These are phyloP conservation scores for Urophycis tenuis DNA, from an alignment of 2,797 vertebrate species.

Conservation along the genomic window DNA sequence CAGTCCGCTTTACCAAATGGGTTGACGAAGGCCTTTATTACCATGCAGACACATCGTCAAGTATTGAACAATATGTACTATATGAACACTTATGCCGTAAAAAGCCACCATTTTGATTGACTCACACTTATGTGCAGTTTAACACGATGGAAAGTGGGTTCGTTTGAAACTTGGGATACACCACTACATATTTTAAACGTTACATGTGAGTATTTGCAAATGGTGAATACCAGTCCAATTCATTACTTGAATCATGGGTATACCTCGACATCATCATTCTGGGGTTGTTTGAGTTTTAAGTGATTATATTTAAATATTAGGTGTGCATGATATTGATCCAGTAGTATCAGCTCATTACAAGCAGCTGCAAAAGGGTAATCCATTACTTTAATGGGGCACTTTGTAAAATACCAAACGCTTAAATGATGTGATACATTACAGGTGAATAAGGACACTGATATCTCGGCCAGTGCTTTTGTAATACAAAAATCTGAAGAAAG, in stretches of 20 bases:
- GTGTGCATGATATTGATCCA: too few species aligned
- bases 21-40: background rate
- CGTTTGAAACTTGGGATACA: background rate
- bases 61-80: too few species aligned
- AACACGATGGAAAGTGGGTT: background rate
- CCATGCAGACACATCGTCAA: too few species aligned
- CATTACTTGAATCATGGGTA: background rate
- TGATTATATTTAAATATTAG: too few species aligned
- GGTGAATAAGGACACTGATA: background rate
- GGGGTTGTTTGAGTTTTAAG: too few species aligned
- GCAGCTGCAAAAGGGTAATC: background rate
- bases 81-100: too few species aligned
- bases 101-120: too few species aligned
- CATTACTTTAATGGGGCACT: background rate
- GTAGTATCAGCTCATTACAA: too few species aligned
- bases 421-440: background rate
- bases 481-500: background rate
- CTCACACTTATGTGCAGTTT: too few species aligned
- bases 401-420: background rate
- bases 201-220: background rate
- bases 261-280: background rate
- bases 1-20: background rate
- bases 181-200: background rate
- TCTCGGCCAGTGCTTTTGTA: too few species aligned
- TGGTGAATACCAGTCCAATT: background rate